phyloP scores from a whole-genome alignment of 2,888 invertebrate species.

The Cryptops parisi region DNA sequence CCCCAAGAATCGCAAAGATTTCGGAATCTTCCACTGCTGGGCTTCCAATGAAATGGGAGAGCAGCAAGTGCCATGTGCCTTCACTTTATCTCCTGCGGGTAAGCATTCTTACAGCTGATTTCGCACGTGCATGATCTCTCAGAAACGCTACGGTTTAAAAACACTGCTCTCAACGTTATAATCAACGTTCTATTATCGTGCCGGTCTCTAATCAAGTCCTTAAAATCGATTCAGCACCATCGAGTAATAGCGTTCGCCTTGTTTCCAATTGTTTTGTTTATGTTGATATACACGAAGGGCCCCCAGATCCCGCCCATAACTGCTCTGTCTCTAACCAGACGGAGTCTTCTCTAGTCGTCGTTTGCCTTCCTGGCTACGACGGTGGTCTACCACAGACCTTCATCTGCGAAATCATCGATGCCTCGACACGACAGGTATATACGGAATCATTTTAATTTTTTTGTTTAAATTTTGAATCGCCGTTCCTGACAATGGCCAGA shows the following conservation, averaged over 20 bases:
- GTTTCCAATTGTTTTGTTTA: slow-evolving; percentile 23
- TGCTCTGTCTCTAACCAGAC: slow-evolving; percentile 77
- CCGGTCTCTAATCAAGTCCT: too few relatives aligned
- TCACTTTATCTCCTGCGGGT: slow-evolving; percentile 9
- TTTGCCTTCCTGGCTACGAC: slow-evolving; percentile 75
- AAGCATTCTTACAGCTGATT: background rate
- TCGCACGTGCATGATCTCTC: background rate
- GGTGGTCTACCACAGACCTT: slow-evolving; percentile 77
- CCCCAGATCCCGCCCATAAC: slow-evolving; percentile 85
- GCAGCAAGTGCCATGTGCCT: slow-evolving; percentile 6
- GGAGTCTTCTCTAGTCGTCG: slow-evolving; percentile 62
- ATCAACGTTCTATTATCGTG: too few relatives aligned
- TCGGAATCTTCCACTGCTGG: slow-evolving; percentile 7
- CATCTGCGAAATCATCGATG: slow-evolving; percentile 53
- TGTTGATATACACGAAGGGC: slow-evolving; percentile 43
- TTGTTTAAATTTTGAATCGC: too few relatives aligned
- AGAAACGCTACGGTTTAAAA: too few relatives aligned
- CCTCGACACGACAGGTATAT: background rate
- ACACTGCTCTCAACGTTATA: too few relatives aligned
- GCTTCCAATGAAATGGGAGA: slow-evolving; percentile 12
- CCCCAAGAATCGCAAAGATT: slow-evolving; percentile 9
- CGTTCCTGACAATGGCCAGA: too few relatives aligned
- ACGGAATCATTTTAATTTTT: too few relatives aligned
- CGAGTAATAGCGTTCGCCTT: too few relatives aligned
- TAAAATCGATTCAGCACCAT: too few relatives aligned